Percentiles rank a stretch among this genome's conserved stretches.
phyloP scores from a whole-genome alignment of 2,888 invertebrate species.

The Rugalucina vietnamica region DNA sequence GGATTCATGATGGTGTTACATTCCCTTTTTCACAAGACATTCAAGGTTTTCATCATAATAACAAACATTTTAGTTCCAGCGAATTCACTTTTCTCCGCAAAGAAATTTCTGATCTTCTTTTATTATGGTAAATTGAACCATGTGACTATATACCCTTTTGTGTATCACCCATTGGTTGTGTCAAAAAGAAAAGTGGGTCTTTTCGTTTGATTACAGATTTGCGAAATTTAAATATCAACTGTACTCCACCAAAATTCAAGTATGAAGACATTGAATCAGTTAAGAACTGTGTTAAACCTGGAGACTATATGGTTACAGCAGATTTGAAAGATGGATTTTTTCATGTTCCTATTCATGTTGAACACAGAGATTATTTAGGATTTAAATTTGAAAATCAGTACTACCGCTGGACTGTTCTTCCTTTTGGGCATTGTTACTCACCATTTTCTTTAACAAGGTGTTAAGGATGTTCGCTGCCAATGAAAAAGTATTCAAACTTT shows the following conservation, averaged over 20 bases:
- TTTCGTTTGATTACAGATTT: conserved; percentile 32
- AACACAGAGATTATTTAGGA: not conserved
- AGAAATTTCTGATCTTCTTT: conserved; percentile 15
- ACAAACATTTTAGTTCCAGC: not conserved
- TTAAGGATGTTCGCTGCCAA: too few species aligned
- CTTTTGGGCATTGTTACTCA: not conserved
- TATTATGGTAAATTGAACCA: conserved; percentile 22
- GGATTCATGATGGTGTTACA: conserved; percentile 18
- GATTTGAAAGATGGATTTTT: not conserved
- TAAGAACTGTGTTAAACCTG: not conserved
- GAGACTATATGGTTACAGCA: not conserved
- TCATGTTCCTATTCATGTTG: not conserved
- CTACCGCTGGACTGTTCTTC: not conserved
- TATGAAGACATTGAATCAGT: conserved; percentile 11
- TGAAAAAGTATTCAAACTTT: too few species aligned
- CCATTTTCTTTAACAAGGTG: conserved; percentile 2
- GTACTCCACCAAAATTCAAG: not conserved
- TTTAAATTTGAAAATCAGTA: not conserved
- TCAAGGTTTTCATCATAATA: conserved; percentile 14
- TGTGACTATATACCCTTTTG: conserved; percentile 22
- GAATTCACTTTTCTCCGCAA: not conserved
- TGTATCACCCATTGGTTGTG: conserved; percentile 31
- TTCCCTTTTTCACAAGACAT: conserved; percentile 7
- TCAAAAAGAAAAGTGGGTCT: conserved; percentile 11
- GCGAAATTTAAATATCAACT: conserved; percentile 14